phyloP scores from a whole-genome alignment of 2,797 vertebrate genomes.

The Amazona finschi region DNA sequence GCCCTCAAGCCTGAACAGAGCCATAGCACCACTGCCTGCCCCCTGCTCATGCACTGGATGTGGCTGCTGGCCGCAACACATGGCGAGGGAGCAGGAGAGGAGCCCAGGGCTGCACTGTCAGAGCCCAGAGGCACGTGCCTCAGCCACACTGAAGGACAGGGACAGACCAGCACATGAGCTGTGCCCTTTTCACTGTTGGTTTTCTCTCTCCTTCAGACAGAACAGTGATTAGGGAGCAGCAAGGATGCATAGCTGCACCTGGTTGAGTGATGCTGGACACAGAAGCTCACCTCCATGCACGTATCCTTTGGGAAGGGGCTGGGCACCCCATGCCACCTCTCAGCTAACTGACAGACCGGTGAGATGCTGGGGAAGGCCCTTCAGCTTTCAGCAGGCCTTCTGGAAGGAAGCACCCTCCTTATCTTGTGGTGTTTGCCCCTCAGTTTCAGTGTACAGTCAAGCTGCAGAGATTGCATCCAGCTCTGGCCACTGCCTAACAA shows the following conservation, averaged over 20 bases:
- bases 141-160: neutral
- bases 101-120: neutral
- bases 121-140: fast-evolving
- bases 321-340: neutral
- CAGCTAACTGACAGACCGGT: neutral
- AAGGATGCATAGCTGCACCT: neutral
- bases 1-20: neutral
- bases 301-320: neutral
- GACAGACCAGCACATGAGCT: neutral
- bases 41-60: fast-evolving
- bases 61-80: neutral
- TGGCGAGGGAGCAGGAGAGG: fast-evolving
- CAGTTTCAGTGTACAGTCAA: neutral
- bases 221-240: fast-evolving
- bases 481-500: neutral
- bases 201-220: neutral
- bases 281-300: neutral
- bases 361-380: neutral
- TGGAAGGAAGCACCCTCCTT: neutral
- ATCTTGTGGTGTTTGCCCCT: neutral
- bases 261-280: neutral
- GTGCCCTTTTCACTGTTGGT: neutral
- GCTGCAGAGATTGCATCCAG: neutral
- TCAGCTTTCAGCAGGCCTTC: neutral
- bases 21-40: neutral